These are phyloP conservation scores for Chloroceryle amazona DNA, from an alignment of 2,797 vertebrate species.

Conservation along the genomic window DNA sequence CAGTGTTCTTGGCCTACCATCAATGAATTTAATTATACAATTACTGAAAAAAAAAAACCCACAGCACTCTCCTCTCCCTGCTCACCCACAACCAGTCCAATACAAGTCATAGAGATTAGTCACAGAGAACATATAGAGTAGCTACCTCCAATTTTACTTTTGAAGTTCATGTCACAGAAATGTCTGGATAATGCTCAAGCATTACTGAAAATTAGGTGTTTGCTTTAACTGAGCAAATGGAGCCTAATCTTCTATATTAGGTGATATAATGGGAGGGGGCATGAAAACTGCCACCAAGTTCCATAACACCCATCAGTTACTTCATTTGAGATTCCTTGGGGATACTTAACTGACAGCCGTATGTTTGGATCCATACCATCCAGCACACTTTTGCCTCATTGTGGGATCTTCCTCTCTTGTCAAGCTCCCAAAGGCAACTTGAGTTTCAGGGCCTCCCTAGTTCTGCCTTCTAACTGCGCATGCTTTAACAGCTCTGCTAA, in stretches of 20 bases:
- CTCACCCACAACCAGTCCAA: slow-evolving; percentile 40
- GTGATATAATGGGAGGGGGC: not conserved
- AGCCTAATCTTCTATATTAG: not conserved
- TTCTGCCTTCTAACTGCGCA: not conserved
- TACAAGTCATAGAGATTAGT: slow-evolving; percentile 29
- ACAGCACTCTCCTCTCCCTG: not conserved
- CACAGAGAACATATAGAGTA: not conserved
- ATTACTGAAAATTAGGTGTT: not conserved
- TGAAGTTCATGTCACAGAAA: slow-evolving; percentile 41
- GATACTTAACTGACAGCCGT: not conserved
- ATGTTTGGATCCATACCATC: not conserved
- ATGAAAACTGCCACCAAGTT: not conserved
- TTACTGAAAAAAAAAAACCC: not conserved
- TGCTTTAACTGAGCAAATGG: not conserved
- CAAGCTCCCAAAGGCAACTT: not conserved
- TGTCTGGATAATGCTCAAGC: not conserved
- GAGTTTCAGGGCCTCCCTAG: not conserved
- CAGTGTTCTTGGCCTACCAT: slow-evolving; percentile 52
- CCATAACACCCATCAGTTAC: not conserved
- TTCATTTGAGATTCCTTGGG: not conserved
- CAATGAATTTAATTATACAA: slow-evolving; percentile 63
- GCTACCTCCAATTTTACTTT: slow-evolving; percentile 15
- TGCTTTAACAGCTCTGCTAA: not conserved
- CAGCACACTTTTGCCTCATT: not conserved
- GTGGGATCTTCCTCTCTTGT: not conserved